Evolutionary conservation across 2,888 invertebrate species (phyloP), one percentile per base, ranked within the genome.

Genomic region (Thalpophila matura): DNA sequence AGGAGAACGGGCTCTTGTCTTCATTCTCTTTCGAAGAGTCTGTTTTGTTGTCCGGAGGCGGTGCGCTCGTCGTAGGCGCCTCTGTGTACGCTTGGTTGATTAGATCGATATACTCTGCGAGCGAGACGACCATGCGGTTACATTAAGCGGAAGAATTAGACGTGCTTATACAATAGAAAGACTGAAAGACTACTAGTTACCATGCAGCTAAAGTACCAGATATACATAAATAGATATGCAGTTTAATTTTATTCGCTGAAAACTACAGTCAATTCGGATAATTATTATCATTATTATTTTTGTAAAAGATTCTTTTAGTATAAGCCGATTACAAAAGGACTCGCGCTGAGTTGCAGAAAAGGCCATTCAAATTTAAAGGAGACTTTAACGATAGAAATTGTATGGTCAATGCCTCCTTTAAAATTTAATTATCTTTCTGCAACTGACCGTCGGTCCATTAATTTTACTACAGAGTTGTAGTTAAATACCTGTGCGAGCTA

Each of bases 1-100:
- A 98, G 1, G 97, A 96, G 77, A 96, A 95, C 14, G 90, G 89
- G 42, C 85, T 91, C 46, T 86, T 83, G 47, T 94, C 91, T 72
- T 95, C 89, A 22, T 91, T 91, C 40, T 93, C 90, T 45, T 95
- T 91, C 14, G 89, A 84, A 4, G 84, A 82, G 40, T 24, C 77
- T 68, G 91, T 82, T 85, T 90, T 79, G 26, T 88, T 87, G 12
- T 79, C 76, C 4, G 73, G 71, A 2, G 86, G 82, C 6, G 84
- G 46, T 14, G 82, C 72, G 4, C 83, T 79, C 9, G 89, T 88
- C 4, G 86, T 79, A 7, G 83, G 76, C 29, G 79, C 64, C 56
- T 84, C 89, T 88, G 88, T 86, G 69, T 83, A 67, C 43, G 63
- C 86, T 82, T 79, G 70, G 71, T 76, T 80, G 74, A 74, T 78